Base-by-base conservation (phyloP, 2,888 invertebrate genomes). In the Dysmachus trigonus region DNA sequence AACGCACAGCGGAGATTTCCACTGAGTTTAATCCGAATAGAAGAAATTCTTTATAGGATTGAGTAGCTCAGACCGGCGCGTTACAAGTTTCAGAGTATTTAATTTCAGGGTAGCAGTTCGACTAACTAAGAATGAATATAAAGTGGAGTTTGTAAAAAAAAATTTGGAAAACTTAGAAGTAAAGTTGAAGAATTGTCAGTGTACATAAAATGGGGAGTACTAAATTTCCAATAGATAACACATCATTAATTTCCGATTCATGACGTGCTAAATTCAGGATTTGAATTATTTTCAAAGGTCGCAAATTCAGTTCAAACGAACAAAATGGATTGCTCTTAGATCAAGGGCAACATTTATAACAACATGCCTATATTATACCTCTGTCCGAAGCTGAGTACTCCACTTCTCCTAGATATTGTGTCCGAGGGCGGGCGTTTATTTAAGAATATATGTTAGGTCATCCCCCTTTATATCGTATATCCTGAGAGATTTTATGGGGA, bases 381-480 rank as follows among this genome's bases (percentile, higher is more conserved):
- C 77, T 77, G 22, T 22, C 47, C 77, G 27, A 77, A 35, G 7
- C 41, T n/a, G 22, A 38, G 41, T 47, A 30, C 27, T 41, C 47
- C 41, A 30, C 77, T 62, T 53, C 53, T 51, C 62, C 22, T 18
- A 35, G 53, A 82, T 62, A n/a, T 41, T 62, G 35, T 82, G 81
- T 33, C 33, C 62, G n/a, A 30, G 81, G 62, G 62, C 62, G 31
- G 81, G 35, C 33, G 81, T 62, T 82, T 82, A 82, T 82, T 82
- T 82, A 82, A 82, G 81, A 82, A 82, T 82, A 82, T 62, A 82
- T 82, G 81, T 82, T 82, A 82, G 81, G 81, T 82, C 81, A 82
- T 62, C 18, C 81, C 51, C 62, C 51, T 62, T 82, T 82, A 82
- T 82, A 62, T 53, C 62, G 79, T 51, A 47, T 15, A 79, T 31